These are phyloP conservation scores for Dipus sagitta DNA, from an alignment of 2,797 vertebrate genomes.

Conservation along the genomic window DNA sequence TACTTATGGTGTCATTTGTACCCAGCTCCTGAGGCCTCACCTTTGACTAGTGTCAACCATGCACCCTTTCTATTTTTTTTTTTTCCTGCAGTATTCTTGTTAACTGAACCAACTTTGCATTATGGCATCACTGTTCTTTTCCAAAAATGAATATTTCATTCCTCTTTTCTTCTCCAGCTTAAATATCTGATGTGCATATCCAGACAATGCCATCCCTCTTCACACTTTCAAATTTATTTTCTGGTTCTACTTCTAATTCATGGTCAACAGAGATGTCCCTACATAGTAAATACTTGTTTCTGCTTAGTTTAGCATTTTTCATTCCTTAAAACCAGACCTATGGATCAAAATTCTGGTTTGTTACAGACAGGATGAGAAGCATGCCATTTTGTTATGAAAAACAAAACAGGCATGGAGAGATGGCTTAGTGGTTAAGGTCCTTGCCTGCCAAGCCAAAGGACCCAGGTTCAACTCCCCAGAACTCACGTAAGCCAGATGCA, in stretches of 20 bases:
- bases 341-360: background rate
- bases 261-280: background rate
- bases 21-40: background rate
- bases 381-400: background rate
- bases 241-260: conserved; percentile 1
- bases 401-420: background rate
- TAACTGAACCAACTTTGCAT: background rate
- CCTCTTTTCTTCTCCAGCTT: background rate
- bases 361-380: background rate
- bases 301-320: background rate
- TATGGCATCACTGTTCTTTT: accelerated
- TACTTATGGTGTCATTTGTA: background rate
- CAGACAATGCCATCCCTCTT: background rate
- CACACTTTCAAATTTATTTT: background rate
- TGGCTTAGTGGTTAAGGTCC: too few relatives aligned
- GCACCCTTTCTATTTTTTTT: background rate
- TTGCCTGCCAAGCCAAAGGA: too few relatives aligned
- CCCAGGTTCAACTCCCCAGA: too few relatives aligned
- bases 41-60: background rate
- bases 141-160: background rate
- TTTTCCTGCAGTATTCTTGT: background rate
- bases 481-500: too few relatives aligned
- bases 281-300: background rate
- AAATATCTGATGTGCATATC: background rate
- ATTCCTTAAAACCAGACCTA: background rate